phyloP scores from a whole-genome alignment of 2,888 invertebrate genomes.

The Drosophila lacicola region DNA sequence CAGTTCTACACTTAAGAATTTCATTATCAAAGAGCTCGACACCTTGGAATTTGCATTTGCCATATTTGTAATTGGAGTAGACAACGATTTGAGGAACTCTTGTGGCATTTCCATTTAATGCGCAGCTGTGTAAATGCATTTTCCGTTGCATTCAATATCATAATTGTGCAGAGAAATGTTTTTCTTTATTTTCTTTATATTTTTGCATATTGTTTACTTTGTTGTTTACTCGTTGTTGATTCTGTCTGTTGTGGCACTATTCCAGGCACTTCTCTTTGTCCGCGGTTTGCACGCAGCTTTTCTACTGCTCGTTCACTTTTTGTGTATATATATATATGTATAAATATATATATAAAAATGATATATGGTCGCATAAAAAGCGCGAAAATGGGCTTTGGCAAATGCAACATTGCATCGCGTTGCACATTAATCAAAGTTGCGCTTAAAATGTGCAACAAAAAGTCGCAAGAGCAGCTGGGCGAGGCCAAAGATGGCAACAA shows the following conservation, averaged over 20 bases:
- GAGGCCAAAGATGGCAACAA: slow-evolving; percentile 37
- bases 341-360: slow-evolving; percentile 5
- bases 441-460: slow-evolving; percentile 43
- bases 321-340: neutral
- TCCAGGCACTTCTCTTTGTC: neutral
- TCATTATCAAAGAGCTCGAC: neutral
- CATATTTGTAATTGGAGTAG: neutral
- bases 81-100: slow-evolving; percentile 6
- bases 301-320: neutral
- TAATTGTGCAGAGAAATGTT: slow-evolving; percentile 47
- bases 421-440: slow-evolving; percentile 60
- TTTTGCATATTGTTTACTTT: slow-evolving; percentile 9
- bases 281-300: neutral
- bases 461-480: slow-evolving; percentile 23
- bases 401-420: slow-evolving; percentile 29
- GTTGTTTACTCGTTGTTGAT: neutral
- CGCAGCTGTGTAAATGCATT: slow-evolving; percentile 50
- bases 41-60: neutral
- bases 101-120: slow-evolving; percentile 18
- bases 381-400: slow-evolving; percentile 38
- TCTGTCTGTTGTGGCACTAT: neutral
- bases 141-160: slow-evolving; percentile 61
- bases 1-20: neutral
- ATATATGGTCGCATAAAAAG: slow-evolving; percentile 39
- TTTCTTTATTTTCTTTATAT: neutral